These are phyloP conservation scores for Engystomops pustulosus DNA, from an alignment of 2,113 vertebrate genomes.

Conservation along the genomic window DNA sequence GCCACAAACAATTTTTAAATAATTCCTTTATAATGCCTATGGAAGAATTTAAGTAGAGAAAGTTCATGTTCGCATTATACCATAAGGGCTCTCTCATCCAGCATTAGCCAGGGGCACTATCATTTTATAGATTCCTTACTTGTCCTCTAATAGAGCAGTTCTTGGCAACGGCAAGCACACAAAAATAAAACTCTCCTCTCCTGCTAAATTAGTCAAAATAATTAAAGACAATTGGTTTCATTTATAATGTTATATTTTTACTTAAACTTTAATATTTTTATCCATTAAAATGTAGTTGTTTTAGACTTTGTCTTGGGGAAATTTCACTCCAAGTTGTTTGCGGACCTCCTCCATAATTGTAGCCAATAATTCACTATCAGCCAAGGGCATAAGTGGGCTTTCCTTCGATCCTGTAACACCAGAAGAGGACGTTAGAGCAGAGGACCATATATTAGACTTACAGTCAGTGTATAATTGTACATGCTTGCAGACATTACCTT, in stretches of 20 bases:
- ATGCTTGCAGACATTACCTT: constrained; percentile 70
- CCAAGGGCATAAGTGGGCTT: constrained; percentile 77
- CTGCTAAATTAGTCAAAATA: not conserved
- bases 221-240: not conserved
- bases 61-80: too few relatives aligned
- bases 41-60: too few relatives aligned
- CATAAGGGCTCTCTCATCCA: too few relatives aligned
- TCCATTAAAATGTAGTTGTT: not conserved
- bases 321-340: constrained; percentile 75
- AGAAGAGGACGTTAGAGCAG: not conserved
- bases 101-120: too few relatives aligned
- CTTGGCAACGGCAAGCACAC: too few relatives aligned
- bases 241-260: not conserved
- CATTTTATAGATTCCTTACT: too few relatives aligned
- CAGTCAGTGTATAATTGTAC: too few relatives aligned
- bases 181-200: too few relatives aligned
- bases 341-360: constrained; percentile 81
- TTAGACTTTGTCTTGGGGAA: constrained; percentile 32
- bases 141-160: too few relatives aligned
- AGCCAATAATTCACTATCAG: constrained; percentile 78
- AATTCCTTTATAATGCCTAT: too few relatives aligned
- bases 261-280: not conserved
- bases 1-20: too few relatives aligned
- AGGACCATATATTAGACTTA: not conserved
- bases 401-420: constrained; percentile 79